These are phyloP conservation scores for Ahaetulla prasina DNA, from an alignment of 2,113 vertebrate species.

Conservation along the genomic window DNA sequence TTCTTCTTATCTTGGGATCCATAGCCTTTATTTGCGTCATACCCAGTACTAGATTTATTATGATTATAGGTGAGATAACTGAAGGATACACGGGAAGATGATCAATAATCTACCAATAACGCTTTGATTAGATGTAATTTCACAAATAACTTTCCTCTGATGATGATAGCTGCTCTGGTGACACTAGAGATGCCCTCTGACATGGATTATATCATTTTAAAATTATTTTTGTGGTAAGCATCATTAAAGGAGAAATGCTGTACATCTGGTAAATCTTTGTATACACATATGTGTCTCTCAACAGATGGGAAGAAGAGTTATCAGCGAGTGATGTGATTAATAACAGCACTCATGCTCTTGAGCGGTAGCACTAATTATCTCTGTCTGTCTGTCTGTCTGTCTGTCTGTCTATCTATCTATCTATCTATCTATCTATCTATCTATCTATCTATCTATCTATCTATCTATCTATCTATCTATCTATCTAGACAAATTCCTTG, in stretches of 20 bases:
- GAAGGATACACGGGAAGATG: constrained; percentile 39
- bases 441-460: too few species aligned
- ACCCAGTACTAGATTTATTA: constrained; percentile 49
- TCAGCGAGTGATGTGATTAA: constrained; percentile 34
- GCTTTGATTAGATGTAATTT: constrained; percentile 35
- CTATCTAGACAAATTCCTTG: too few species aligned
- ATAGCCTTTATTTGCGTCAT: constrained; percentile 32
- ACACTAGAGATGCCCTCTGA: constrained; percentile 34
- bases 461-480: too few species aligned
- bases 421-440: too few species aligned
- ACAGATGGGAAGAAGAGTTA: constrained; percentile 48
- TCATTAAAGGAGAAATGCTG: constrained; percentile 47
- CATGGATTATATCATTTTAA: constrained; percentile 44
- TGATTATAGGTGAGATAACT: constrained; percentile 42
- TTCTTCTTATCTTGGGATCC: constrained; percentile 27
- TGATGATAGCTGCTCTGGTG: constrained; percentile 24
- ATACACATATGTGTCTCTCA: constrained; percentile 47
- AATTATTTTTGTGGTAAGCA: constrained; percentile 46
- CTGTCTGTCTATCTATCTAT: background rate
- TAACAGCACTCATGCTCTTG: constrained; percentile 33
- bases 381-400: background rate
- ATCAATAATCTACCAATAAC: constrained; percentile 36
- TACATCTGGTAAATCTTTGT: constrained; percentile 37
- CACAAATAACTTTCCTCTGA: constrained; percentile 2
- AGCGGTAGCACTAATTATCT: constrained; percentile 18